These are phyloP conservation scores for Mionectes olivaceus DNA, from an alignment of 2,797 vertebrate genomes.

Conservation along the genomic window DNA sequence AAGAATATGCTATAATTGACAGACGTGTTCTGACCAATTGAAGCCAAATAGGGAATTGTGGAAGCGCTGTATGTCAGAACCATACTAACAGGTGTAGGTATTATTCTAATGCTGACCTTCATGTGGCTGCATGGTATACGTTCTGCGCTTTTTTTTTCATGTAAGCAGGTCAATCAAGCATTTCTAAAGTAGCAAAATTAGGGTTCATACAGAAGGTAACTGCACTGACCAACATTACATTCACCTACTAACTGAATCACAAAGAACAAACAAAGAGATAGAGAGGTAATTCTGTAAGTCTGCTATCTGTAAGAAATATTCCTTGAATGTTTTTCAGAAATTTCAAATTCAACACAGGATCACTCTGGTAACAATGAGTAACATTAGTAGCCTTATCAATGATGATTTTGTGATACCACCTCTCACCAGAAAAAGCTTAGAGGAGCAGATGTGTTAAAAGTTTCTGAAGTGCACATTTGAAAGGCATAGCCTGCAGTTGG, in stretches of 20 bases:
- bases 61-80: not conserved
- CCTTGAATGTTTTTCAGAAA: not conserved
- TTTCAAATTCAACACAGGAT: not conserved
- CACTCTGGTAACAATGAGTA: not conserved
- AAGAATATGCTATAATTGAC: not conserved
- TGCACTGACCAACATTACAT: not conserved
- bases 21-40: not conserved
- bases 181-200: not conserved
- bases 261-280: not conserved
- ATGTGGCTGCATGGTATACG: not conserved
- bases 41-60: not conserved
- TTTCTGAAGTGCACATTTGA: not conserved
- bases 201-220: not conserved
- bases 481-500: not conserved
- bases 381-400: not conserved
- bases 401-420: not conserved
- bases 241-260: not conserved
- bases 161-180: not conserved
- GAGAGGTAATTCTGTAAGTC: not conserved
- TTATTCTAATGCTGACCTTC: not conserved
- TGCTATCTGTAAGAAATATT: not conserved
- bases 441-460: not conserved
- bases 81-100: not conserved
- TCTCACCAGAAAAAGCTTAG: not conserved
- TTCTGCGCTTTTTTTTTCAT: not conserved